Conservation (phyloP, 1,140 invertebrate genomes). For the Drosophila eugracilis region DNA sequence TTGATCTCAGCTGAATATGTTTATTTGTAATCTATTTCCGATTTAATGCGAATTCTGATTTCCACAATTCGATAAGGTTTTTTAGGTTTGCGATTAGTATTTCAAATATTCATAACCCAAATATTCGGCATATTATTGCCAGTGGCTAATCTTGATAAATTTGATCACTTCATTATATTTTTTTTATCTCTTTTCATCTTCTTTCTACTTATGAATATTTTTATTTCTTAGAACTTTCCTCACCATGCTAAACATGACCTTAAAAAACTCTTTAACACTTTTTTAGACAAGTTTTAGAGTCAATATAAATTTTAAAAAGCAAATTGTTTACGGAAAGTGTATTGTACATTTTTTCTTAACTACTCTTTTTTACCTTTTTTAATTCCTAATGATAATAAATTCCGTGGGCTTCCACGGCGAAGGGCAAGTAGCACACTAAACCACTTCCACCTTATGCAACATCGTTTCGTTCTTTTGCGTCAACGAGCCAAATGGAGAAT, state of each 20-base stretch:
- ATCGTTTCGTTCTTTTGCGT: constrained; percentile 67
- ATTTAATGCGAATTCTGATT: neutral
- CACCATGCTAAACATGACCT: neutral
- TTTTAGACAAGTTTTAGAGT: no score
- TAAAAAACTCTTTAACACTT: neutral
- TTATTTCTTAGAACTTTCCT: neutral
- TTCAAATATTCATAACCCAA: constrained; percentile 7
- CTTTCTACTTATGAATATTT: neutral
- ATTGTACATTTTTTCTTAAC: no score
- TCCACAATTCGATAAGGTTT: constrained; percentile 3
- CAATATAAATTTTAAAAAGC: neutral
- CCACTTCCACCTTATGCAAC: constrained; percentile 35
- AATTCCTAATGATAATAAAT: no score
- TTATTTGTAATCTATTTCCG: neutral
- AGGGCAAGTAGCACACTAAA: constrained; percentile 27
- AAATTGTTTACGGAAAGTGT: no score
- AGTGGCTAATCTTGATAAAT: constrained; percentile 31
- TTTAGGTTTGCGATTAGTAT: constrained; percentile 2
- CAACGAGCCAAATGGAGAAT: constrained; percentile 76
- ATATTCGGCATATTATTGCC: constrained; percentile 14
- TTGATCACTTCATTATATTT: constrained; percentile 24
- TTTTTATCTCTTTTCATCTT: neutral
- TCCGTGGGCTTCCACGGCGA: constrained; percentile 20
- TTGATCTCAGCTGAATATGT: no score
- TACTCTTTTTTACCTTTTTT: no score